Conservation (phyloP, 2,113 vertebrate genomes). For the Sigmodon hispidus region DNA sequence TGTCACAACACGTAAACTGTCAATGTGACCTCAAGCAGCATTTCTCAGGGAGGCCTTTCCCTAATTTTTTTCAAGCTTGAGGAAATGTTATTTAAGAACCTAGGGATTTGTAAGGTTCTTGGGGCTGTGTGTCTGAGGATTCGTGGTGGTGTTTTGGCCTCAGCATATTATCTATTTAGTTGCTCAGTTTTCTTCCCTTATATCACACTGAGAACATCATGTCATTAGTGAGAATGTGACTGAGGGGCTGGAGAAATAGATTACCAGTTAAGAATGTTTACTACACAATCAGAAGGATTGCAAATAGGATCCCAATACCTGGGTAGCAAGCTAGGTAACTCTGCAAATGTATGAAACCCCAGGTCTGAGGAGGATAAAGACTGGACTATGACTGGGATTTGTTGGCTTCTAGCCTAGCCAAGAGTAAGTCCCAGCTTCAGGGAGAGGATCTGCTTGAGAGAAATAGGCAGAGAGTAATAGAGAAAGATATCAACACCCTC, state of each 20-base stretch:
- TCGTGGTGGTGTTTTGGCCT: not conserved
- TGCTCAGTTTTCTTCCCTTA: not conserved
- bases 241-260: not conserved
- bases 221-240: not conserved
- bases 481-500: not conserved
- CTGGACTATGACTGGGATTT: not conserved
- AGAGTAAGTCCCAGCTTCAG: not conserved
- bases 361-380: not conserved
- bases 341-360: not conserved
- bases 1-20: not conserved
- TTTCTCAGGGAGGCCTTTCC: not conserved
- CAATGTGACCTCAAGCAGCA: not conserved
- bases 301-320: not conserved
- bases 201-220: not conserved
- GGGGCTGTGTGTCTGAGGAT: not conserved
- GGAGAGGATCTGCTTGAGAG: not conserved
- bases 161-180: constrained; percentile 19
- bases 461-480: not conserved
- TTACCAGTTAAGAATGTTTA: not conserved
- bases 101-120: not conserved
- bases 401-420: not conserved
- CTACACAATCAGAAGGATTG: not conserved
- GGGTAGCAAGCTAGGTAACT: not conserved
- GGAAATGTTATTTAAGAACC: not conserved
- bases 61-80: not conserved